Evolutionary conservation across 2,888 invertebrate species (phyloP), one percentile per base, ranked within the genome.

Genomic region (Leptopilina myrica): DNA sequence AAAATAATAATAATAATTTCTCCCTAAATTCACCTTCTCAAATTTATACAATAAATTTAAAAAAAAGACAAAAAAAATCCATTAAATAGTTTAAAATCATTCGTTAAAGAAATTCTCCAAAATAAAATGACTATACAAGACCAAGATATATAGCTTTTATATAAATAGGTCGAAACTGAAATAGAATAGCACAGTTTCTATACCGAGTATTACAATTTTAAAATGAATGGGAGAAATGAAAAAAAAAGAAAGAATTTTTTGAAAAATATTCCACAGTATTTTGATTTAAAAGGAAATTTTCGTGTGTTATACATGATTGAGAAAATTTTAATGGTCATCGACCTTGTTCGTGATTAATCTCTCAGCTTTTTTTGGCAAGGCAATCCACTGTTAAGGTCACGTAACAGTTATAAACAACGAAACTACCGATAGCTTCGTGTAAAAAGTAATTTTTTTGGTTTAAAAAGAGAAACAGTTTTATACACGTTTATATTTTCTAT

Each of bases 1-100:
- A 33, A 4, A 33, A 33, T 33, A 33, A 33, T 2, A 33, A 33
- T 0, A 33, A 33, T 4, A 33, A 33, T 4, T 8, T 8, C 7
- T 43, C 7, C 8, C 8, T 0, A 1, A 8, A 43, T 43, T 43
- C 5, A 7, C 43, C 6, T 43, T 7, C 7, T 15, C 15, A 43
- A 20, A 40, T 12, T 15, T 64, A 40, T 76, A n/a, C 40, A 20
- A 40, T 15, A n/a, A n/a, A 40, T n/a, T 64, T 4, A 26, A 33
- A 33, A n/a, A n/a, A n/a, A 9, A 14, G 9, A 33, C 43, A 14
- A 73, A 33, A 26, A 33, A 26, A 73, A 85, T 84, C 82, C 83
- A 84, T 83, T 5, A 33, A 83, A 79, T 84, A 84, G 85, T 83
- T 80, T 77, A 12, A 9, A 79, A 86, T 86, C 86, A 86, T 84